Conservation (phyloP, 2,797 vertebrate genomes). For the Sciurus carolinensis region DNA sequence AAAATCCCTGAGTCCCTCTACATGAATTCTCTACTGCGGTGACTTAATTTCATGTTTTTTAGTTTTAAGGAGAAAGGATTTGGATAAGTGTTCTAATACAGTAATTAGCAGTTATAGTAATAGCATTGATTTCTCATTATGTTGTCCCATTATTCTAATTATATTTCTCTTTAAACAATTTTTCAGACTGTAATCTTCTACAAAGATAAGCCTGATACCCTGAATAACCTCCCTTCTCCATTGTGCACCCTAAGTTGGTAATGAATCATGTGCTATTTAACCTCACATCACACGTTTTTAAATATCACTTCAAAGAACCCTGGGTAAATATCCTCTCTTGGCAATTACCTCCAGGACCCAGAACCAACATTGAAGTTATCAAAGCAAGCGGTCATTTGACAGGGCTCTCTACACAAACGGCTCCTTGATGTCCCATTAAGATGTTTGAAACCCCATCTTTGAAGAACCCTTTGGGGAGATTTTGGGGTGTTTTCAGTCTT, state of each 20-base stretch:
- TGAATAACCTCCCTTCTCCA: constrained; percentile 64
- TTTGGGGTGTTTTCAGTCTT: constrained; percentile 25
- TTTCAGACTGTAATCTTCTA: constrained; percentile 80
- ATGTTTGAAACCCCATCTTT: constrained; percentile 46
- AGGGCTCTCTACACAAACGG: constrained; percentile 64
- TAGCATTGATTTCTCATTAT: constrained; percentile 85
- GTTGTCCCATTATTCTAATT: constrained; percentile 84
- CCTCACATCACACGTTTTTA: constrained; percentile 61
- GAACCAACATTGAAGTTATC: constrained; percentile 26
- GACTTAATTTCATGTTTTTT: constrained; percentile 83
- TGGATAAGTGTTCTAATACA: constrained; percentile 84
- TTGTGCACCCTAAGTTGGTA: constrained; percentile 53
- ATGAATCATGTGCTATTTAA: constrained; percentile 73
- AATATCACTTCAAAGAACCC: constrained; percentile 49
- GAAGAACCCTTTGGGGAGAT: constrained; percentile 39
- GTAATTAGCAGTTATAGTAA: constrained; percentile 86
- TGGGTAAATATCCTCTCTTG: constrained; percentile 66
- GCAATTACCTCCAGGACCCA: constrained; percentile 60
- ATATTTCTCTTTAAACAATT: constrained; percentile 84
- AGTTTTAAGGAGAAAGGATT: constrained; percentile 82
- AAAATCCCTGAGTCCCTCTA: constrained; percentile 53
- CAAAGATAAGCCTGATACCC: constrained; percentile 64
- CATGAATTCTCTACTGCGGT: constrained; percentile 72
- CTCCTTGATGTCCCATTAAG: constrained; percentile 61
- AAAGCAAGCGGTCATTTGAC: constrained; percentile 64